phyloP scores from a whole-genome alignment of 1,140 invertebrate species.

The Cryptotermes secundus region DNA sequence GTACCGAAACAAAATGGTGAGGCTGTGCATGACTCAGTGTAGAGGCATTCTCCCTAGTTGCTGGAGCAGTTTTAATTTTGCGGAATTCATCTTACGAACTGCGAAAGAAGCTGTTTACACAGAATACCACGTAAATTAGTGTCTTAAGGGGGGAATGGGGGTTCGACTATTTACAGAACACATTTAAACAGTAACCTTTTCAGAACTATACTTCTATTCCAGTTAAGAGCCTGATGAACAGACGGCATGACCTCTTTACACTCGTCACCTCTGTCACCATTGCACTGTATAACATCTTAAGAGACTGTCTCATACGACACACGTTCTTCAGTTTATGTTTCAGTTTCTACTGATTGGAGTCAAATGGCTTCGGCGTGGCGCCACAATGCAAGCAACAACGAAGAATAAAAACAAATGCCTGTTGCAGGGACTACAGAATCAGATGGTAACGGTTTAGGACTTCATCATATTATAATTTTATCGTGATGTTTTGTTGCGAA shows the following conservation, averaged over 20 bases:
- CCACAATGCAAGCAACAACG: no score
- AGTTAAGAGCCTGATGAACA: background rate
- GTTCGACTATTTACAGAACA: background rate
- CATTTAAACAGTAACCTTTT: background rate
- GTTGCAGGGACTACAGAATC: no score
- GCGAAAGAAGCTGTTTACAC: background rate
- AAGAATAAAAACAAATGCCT: no score
- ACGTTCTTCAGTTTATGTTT: background rate
- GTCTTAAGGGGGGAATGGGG: background rate
- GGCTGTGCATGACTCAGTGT: no score
- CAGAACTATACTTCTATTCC: background rate
- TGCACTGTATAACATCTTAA: background rate
- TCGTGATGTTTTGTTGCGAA: no score
- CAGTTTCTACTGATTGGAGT: background rate
- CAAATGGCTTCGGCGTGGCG: no score
- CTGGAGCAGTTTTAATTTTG: background rate
- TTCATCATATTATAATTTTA: no score
- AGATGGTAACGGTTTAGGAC: no score
- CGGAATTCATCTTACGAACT: background rate
- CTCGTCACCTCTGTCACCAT: background rate
- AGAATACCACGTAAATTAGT: background rate
- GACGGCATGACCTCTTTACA: no score
- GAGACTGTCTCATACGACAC: no score
- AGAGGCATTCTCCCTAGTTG: background rate
- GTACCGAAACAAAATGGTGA: no score